Conservation (phyloP, 2,888 invertebrate genomes). For the Oxyteleia sp. region DNA sequence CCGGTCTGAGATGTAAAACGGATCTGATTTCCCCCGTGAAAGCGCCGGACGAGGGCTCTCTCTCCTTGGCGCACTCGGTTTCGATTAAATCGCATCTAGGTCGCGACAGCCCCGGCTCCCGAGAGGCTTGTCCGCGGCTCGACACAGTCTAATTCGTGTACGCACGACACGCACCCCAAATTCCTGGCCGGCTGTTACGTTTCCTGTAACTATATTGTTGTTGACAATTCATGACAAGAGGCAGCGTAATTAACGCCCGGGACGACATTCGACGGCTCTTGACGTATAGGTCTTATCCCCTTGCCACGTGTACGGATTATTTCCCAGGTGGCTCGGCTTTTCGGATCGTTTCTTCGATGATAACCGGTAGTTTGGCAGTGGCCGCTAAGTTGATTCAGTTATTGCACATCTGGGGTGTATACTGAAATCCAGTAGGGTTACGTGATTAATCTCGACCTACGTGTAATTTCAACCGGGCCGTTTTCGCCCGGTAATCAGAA, state of each 20-base stretch:
- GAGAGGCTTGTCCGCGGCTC: neutral
- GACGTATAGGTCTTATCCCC: too few relatives aligned
- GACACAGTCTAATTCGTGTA: constrained; percentile 2
- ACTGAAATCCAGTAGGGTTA: constrained; percentile 27
- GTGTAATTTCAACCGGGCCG: constrained; percentile 11
- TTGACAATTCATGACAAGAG: too few relatives aligned
- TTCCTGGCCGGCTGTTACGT: constrained; percentile 8
- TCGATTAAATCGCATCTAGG: constrained; percentile 58
- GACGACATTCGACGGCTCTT: too few relatives aligned
- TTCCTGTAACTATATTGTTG: constrained; percentile 31
- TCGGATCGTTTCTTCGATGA: constrained; percentile 34
- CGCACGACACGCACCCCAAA: constrained; percentile 29
- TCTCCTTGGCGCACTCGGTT: constrained; percentile 45
- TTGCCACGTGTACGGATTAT: constrained; percentile 38
- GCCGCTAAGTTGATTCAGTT: constrained; percentile 45
- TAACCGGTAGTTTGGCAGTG: constrained; percentile 51
- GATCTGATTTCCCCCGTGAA: constrained; percentile 75
- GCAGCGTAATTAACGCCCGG: too few relatives aligned
- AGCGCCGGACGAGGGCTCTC: constrained; percentile 19
- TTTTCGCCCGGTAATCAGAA: constrained; percentile 20
- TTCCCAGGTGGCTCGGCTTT: constrained; percentile 39
- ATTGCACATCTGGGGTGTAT: constrained; percentile 41
- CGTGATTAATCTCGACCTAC: constrained; percentile 43
- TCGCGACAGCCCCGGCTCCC: constrained; percentile 1
- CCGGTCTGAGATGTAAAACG: constrained; percentile 47